Conservation (phyloP, 2,113 vertebrate species). For the Physeter macrocephalus region DNA sequence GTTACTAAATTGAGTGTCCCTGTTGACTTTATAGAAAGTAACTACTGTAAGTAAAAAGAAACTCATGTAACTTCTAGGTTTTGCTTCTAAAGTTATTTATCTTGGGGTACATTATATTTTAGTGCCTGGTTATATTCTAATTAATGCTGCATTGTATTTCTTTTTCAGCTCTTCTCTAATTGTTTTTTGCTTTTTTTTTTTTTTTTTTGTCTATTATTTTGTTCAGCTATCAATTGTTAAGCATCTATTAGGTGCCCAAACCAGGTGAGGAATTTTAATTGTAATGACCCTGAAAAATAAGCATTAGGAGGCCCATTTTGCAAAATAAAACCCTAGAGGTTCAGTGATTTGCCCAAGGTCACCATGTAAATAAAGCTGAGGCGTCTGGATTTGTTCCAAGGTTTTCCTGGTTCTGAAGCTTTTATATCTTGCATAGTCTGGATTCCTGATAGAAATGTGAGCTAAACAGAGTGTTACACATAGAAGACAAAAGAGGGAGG, state of each 20-base stretch:
- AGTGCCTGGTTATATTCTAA: not conserved
- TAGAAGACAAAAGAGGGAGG: slow-evolving; percentile 45
- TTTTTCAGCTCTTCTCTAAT: not conserved
- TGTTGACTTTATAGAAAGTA: not conserved
- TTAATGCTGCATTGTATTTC: not conserved
- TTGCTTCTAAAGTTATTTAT: not conserved
- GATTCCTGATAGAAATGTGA: slow-evolving; percentile 12
- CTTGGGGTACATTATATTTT: not conserved
- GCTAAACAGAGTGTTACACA: not conserved
- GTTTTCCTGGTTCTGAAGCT: not conserved
- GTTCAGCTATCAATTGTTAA: not conserved
- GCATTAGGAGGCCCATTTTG: not conserved
- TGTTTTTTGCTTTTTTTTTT: not conserved
- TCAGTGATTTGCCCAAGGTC: slow-evolving; percentile 8
- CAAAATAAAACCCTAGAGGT: slow-evolving; percentile 19
- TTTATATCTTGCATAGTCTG: not conserved
- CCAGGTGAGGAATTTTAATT: not conserved
- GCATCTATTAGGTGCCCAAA: not conserved
- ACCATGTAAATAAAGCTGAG: not conserved
- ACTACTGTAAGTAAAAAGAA: not conserved
- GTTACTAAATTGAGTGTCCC: not conserved
- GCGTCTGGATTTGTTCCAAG: not conserved
- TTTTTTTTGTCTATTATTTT: not conserved
- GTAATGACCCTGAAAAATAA: not conserved
- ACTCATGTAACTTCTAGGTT: not conserved